A percentile compares a stretch with the other conserved stretches of the same genome.
Conservation (phyloP, 2,797 vertebrate species). For the Myiothlypis coronata region DNA sequence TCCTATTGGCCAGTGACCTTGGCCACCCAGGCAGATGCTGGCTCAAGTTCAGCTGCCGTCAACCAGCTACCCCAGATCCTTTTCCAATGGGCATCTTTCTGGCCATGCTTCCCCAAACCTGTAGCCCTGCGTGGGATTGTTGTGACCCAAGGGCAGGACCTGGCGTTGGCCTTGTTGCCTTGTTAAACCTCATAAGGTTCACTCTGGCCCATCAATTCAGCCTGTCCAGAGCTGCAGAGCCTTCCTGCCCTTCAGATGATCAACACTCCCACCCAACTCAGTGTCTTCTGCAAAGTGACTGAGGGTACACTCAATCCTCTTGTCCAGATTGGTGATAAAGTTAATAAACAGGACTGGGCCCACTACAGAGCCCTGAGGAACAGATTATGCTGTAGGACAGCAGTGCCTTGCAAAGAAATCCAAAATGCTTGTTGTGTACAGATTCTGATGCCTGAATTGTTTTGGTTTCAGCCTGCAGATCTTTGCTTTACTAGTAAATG, state of each 20-base stretch:
- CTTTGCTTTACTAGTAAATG: neutral
- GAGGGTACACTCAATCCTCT: neutral
- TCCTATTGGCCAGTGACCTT: neutral
- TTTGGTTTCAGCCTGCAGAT: neutral
- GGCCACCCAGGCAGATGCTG: neutral
- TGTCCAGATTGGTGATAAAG: neutral
- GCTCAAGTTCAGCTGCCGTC: fast-evolving
- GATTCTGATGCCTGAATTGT: neutral
- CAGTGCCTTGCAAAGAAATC: neutral
- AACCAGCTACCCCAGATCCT: fast-evolving
- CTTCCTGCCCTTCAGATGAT: neutral
- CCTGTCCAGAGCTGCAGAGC: neutral
- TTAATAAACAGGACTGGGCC: neutral
- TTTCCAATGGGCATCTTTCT: fast-evolving
- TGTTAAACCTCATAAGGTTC: neutral
- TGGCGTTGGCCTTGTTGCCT: neutral
- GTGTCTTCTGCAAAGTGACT: neutral
- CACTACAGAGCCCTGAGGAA: neutral
- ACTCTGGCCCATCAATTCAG: fast-evolving
- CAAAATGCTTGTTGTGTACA: neutral
- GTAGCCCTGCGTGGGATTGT: neutral
- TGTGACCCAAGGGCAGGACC: neutral
- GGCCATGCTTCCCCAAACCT: neutral
- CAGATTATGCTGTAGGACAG: neutral
- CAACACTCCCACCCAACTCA: fast-evolving